These are phyloP conservation scores for Ceyx cyanopectus DNA, from an alignment of 2,113 vertebrate genomes.

Conservation along the genomic window DNA sequence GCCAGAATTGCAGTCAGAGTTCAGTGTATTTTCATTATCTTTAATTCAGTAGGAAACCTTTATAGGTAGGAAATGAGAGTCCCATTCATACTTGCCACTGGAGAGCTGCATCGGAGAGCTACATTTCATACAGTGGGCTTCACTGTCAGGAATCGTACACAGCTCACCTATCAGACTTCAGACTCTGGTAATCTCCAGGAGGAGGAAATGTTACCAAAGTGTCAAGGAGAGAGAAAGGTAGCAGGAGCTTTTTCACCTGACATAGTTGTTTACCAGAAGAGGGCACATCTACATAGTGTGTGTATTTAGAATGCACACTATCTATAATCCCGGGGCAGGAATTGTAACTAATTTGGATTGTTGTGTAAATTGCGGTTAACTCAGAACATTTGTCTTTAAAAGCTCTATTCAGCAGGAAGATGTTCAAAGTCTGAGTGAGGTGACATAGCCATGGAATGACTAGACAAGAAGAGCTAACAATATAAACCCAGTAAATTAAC, in stretches of 20 bases:
- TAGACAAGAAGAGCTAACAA: neutral
- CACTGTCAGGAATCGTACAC: neutral
- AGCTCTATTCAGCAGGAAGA: neutral
- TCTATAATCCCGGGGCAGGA: neutral
- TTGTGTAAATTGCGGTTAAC: neutral
- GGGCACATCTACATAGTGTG: neutral
- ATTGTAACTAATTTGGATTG: neutral
- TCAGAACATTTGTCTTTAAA: neutral
- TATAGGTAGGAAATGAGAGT: neutral
- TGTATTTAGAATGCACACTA: neutral
- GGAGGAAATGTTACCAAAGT: neutral
- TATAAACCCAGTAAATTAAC: neutral
- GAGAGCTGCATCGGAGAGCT: neutral
- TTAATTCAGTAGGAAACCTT: conserved; percentile 34
- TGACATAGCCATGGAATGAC: neutral
- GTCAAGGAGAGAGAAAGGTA: neutral
- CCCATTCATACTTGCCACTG: neutral
- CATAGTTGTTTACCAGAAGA: neutral
- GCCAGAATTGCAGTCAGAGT: neutral
- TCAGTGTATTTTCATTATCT: conserved; percentile 32
- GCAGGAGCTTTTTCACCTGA: neutral
- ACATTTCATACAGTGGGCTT: neutral
- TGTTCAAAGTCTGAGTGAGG: no score
- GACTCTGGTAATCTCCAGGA: neutral
- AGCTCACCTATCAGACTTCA: neutral